A percentile compares a stretch with the other conserved stretches of the same genome.
phyloP scores from a whole-genome alignment of 2,888 invertebrate species.

The Drosophila atripex region DNA sequence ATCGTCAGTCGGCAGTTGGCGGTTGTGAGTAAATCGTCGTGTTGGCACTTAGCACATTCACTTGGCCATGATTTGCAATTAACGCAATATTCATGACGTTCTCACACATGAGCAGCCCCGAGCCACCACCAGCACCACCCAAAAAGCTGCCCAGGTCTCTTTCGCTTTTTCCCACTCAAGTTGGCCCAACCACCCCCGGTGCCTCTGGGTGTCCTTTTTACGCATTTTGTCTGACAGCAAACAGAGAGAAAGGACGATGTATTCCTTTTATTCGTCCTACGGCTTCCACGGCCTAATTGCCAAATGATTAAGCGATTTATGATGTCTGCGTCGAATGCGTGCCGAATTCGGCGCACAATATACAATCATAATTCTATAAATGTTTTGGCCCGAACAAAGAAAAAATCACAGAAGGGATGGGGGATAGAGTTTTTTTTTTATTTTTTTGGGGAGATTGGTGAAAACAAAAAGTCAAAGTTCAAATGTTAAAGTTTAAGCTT shows the following conservation, averaged over 20 bases:
- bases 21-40: conserved; percentile 43
- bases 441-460: conserved; percentile 19
- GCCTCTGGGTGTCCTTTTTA: conserved; percentile 43
- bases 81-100: conserved; percentile 83
- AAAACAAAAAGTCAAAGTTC: conserved; percentile 47
- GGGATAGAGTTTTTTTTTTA: conserved; percentile 4
- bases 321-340: conserved; percentile 80
- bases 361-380: conserved; percentile 70
- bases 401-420: conserved; percentile 11
- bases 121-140: conserved; percentile 49
- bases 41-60: conserved; percentile 78
- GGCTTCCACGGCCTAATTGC: conserved; percentile 81
- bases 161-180: conserved; percentile 43
- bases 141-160: conserved; percentile 21
- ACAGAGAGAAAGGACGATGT: conserved; percentile 44
- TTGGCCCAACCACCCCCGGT: conserved; percentile 25
- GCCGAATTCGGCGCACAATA: conserved; percentile 64
- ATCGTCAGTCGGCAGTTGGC: conserved; percentile 49
- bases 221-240: conserved; percentile 45
- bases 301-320: conserved; percentile 84
- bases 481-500: conserved; percentile 34
- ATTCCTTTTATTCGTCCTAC: conserved; percentile 39
- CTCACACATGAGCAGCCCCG: conserved; percentile 81
- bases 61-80: conserved; percentile 82
- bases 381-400: conserved; percentile 69